Conservation (phyloP, 2,797 vertebrate genomes). For the Phyllotis vaccarum region DNA sequence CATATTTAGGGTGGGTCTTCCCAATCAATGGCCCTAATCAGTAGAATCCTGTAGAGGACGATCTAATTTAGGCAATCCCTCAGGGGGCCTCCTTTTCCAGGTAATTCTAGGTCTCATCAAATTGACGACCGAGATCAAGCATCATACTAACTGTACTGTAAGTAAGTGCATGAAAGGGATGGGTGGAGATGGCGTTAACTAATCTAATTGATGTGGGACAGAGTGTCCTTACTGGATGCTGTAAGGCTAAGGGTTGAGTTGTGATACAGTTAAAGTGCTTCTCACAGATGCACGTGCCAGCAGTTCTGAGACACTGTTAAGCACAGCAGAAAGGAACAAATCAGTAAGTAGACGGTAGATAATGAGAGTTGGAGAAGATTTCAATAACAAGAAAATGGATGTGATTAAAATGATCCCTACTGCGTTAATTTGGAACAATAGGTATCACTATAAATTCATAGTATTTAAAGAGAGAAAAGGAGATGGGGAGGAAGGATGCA, state of each 20-base stretch:
- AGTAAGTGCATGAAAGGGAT: neutral
- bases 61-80: neutral
- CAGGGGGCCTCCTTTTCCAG: neutral
- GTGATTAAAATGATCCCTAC: neutral
- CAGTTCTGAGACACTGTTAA: neutral
- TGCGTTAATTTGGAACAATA: conserved; percentile 49
- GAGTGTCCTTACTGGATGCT: neutral
- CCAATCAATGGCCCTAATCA: neutral
- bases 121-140: neutral
- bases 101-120: neutral
- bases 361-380: neutral
- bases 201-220: neutral
- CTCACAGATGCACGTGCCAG: neutral
- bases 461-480: neutral
- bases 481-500: neutral
- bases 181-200: neutral
- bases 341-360: neutral
- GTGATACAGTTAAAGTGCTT: neutral
- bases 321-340: neutral
- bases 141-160: neutral
- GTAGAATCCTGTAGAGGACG: neutral
- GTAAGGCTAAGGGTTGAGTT: neutral
- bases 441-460: neutral
- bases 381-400: conserved; percentile 16
- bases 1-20: neutral